phyloP scores from a whole-genome alignment of 2,797 vertebrate species.

The Sebastes matsubarae region DNA sequence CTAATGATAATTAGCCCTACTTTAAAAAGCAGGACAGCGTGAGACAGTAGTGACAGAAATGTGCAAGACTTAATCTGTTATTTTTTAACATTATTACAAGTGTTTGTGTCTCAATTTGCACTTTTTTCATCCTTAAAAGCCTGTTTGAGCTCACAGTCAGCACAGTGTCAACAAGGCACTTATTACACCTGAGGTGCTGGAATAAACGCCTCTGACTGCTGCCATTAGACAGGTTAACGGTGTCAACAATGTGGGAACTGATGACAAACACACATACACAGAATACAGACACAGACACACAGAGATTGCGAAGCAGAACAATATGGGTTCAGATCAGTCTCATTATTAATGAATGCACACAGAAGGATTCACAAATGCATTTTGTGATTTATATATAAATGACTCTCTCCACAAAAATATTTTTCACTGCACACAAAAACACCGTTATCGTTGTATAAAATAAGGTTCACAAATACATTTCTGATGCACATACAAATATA shows the following conservation, averaged over 20 bases:
- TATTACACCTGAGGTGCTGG: constrained; percentile 3
- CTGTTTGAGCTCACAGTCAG: constrained; percentile 7
- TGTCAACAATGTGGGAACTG: constrained; percentile 8
- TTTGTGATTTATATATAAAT: too few relatives aligned
- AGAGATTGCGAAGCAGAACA: neutral
- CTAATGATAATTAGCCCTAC: neutral
- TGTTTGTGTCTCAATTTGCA: neutral
- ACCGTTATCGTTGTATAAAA: too few relatives aligned
- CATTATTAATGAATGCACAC: too few relatives aligned
- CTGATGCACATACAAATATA: too few relatives aligned
- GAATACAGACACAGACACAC: neutral
- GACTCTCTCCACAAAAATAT: too few relatives aligned
- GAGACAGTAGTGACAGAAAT: neutral
- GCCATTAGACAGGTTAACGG: constrained; percentile 2
- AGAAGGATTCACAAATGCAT: too few relatives aligned
- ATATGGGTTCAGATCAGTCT: too few relatives aligned
- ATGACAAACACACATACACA: neutral
- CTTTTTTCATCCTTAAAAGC: constrained; percentile 11
- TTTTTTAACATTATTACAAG: neutral
- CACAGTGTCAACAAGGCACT: constrained; percentile 30
- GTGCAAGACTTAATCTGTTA: neutral
- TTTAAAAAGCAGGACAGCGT: neutral
- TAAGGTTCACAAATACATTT: too few relatives aligned
- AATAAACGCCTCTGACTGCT: constrained; percentile 1
- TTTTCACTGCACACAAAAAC: too few relatives aligned